Base-by-base conservation (phyloP, 2,113 vertebrate genomes). In the Seriola quinqueradiata region DNA sequence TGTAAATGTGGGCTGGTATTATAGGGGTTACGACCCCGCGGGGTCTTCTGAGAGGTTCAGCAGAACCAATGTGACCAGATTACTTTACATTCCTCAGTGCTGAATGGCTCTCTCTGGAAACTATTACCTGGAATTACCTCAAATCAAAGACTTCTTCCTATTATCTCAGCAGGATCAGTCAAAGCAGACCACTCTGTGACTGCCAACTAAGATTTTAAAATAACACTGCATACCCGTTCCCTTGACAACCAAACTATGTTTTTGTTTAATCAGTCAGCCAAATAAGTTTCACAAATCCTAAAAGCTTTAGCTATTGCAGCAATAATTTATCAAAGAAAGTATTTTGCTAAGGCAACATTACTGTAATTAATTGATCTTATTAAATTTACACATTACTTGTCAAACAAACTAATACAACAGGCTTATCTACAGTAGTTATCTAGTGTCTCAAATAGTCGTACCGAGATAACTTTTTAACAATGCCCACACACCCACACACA, bases 101-200 rank as follows among this genome's bases (percentile, higher is more conserved):
- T 84, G 86, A 92, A 90, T 65, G 79, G 44, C 73, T 74, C 68
- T 48, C 79, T 91, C 92, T 95, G 94, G 93, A 93, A 94, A 82
- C 92, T 82, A 93, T 93, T 94, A 93, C 92, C 89, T 93, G 90
- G 89, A 91, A 93, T 93, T 90, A 92, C 84, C 70, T 82, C 87
- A 89, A 93, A 93, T 93, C 94, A 92, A 93, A 93, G 90, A 82
- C 87, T 65, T 87, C 78, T 78, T 90, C 67, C 81, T 81, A 79
- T 92, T 91, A 93, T 93, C 87, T 82, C 86, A 71, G 81, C 76
- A 77, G 90, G 86, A 93, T 93, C 87, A 77, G 78, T 90, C 86
- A 48, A 71, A 91, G 73, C 67, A 61, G 69, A 60, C 77, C 40
- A 3, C 55, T 32, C 58, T 64, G 57, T 32, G 57, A 79, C 76